These are phyloP conservation scores for Connochaetes taurinus DNA, from an alignment of 2,113 vertebrate species.

Conservation along the genomic window DNA sequence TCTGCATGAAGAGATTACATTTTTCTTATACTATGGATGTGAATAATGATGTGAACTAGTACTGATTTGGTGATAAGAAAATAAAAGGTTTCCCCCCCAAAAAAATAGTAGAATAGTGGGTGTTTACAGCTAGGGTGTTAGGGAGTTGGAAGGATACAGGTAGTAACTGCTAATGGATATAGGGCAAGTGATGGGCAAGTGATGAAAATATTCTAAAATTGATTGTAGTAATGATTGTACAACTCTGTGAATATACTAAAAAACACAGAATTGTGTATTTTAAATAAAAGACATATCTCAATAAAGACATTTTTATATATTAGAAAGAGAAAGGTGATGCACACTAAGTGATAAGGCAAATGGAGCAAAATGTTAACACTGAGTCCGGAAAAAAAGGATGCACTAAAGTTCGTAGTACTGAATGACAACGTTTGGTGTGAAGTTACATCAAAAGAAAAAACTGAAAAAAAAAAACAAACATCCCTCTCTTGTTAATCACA, in stretches of 20 bases:
- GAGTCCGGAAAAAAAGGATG: not conserved
- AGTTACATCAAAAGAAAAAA: not conserved
- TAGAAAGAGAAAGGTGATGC: not conserved
- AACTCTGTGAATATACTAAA: not conserved
- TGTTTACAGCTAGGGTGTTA: not conserved
- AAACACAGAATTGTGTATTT: not conserved
- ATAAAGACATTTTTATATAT: not conserved
- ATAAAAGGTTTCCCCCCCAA: not conserved
- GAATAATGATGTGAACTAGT: not conserved
- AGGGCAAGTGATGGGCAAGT: not conserved
- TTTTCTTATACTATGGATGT: not conserved
- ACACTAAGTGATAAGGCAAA: not conserved
- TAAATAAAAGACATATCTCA: not conserved
- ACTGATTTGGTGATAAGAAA: not conserved
- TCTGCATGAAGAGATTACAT: not conserved
- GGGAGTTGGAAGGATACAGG: not conserved
- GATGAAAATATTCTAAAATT: constrained; percentile 22
- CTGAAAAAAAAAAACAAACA: not conserved
- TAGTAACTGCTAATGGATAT: not conserved
- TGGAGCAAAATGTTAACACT: not conserved
- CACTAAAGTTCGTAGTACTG: not conserved
- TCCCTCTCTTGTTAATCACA: not conserved
- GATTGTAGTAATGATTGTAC: not conserved
- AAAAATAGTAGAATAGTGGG: not conserved
- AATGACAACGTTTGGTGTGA: not conserved